Evolutionary conservation across 2,888 invertebrate genomes (phyloP), one percentile per base, ranked within the genome.

Genomic region (Myathropa florea): DNA sequence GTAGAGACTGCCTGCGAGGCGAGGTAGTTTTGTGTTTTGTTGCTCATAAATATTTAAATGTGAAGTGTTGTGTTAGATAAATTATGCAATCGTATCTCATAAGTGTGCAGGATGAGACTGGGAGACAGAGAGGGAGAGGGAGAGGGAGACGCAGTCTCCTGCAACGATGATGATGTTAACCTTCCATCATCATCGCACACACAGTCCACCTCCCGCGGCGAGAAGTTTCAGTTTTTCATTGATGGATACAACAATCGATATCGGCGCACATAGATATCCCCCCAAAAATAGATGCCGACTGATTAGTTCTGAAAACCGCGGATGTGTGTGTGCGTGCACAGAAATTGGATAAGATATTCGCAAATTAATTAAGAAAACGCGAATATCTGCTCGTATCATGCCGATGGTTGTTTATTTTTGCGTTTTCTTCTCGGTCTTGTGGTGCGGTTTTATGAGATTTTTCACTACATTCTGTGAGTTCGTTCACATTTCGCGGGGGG

Each of bases 321-420:
- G 18, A 18, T 18, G 46, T 18, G 7, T 46, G 46, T 18, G 46
- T 46, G 46, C 1, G 46, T 46, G 18, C 6, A 46, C 46, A n/a
- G n/a, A 6, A 46, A 1, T 63, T 59, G 30, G 70, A 24, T 73
- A 80, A 80, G 63, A 67, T 80, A 72, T 80, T 80, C 67, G 26
- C 68, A 82, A 73, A 77, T 72, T 72, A 81, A 82, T 85, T 73
- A 85, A 68, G n/a, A 71, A 83, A 81, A 67, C 39, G 63, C 21
- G 60, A 64, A 57, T 65, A 18, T 72, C 30, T 53, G n/a, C n/a
- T n/a, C n/a, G n/a, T n/a, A n/a, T n/a, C n/a, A n/a, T n/a, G n/a
- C 30, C 67, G 26, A 14, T 64, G 6, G 46, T 46, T 46, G 33
- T 60, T 61, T 26, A n/a, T 26, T 64, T 68, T 60, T 30, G 9